A percentile compares a stretch with the other conserved stretches of the same genome.
These are phyloP conservation scores for Danio jaintianensis DNA, from an alignment of 2,797 vertebrate species.

Conservation along the genomic window DNA sequence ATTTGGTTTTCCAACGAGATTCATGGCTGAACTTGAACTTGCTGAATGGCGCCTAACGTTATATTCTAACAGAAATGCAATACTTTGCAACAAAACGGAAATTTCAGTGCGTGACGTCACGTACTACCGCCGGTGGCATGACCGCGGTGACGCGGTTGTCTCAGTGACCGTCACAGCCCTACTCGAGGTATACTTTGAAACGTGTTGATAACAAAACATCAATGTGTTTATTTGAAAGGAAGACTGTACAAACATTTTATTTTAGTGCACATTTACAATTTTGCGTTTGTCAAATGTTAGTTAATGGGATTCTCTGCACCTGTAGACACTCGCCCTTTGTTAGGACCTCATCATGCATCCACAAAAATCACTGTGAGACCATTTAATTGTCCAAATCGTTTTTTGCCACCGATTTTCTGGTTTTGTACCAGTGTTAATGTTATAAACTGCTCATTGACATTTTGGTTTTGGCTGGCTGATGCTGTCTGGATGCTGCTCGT, in stretches of 20 bases:
- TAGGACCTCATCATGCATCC: background rate
- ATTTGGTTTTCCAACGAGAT: too few species aligned
- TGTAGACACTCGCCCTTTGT: background rate
- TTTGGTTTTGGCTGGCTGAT: conserved; percentile 19
- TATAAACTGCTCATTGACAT: conserved; percentile 15
- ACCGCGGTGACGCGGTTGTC: too few species aligned
- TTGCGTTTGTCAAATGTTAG: background rate
- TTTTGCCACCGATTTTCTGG: background rate
- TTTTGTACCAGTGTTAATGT: conserved; percentile 7
- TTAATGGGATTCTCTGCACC: background rate
- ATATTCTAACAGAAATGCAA: too few species aligned
- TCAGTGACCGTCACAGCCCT: too few species aligned
- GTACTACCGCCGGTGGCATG: too few species aligned
- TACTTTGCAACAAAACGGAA: too few species aligned
- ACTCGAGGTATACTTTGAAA: background rate
- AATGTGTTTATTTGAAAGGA: background rate
- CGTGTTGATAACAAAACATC: background rate
- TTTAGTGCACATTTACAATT: background rate
- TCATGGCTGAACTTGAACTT: too few species aligned
- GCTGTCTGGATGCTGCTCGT: conserved; percentile 5
- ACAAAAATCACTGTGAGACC: background rate
- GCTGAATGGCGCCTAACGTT: too few species aligned
- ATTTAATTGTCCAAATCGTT: background rate
- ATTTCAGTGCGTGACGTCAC: too few species aligned
- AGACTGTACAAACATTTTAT: background rate